Percentiles rank a stretch among this genome's conserved stretches.
Conservation (phyloP, 2,113 vertebrate species). For the Mellivora capensis region DNA sequence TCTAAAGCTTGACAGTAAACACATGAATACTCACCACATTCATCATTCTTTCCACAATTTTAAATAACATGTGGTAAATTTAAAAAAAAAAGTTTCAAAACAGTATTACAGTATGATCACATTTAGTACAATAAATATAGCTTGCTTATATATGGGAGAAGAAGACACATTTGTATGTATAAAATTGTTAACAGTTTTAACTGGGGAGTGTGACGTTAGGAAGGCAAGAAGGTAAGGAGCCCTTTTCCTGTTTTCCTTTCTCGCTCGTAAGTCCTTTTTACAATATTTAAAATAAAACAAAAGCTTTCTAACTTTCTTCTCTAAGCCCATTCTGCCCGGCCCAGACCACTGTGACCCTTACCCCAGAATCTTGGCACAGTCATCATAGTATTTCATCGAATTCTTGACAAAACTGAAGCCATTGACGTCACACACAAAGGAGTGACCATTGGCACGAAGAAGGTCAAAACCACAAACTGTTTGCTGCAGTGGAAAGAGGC, state of each 20-base stretch:
- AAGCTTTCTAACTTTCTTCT: neutral
- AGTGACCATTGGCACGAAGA: slow-evolving; percentile 96
- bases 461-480: slow-evolving; percentile 98
- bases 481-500: slow-evolving; percentile 85
- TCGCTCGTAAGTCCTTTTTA: slow-evolving; percentile 20
- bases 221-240: neutral
- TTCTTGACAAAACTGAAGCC: slow-evolving; percentile 99
- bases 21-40: neutral
- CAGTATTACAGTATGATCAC: neutral
- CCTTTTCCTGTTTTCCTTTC: slow-evolving; percentile 4
- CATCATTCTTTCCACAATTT: neutral
- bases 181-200: neutral
- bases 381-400: slow-evolving; percentile 99
- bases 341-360: slow-evolving; percentile 71
- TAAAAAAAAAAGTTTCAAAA: neutral
- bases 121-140: slow-evolving; percentile 35
- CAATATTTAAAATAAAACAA: slow-evolving; percentile 39
- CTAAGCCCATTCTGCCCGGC: neutral
- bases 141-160: slow-evolving; percentile 32
- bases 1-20: neutral
- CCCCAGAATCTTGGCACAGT: slow-evolving; percentile 99
- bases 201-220: neutral
- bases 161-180: neutral
- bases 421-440: slow-evolving; percentile 97
- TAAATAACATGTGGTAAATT: neutral